Evolutionary conservation across 2,797 vertebrate species (phyloP).

Genomic region (Eulemur coronatus): DNA sequence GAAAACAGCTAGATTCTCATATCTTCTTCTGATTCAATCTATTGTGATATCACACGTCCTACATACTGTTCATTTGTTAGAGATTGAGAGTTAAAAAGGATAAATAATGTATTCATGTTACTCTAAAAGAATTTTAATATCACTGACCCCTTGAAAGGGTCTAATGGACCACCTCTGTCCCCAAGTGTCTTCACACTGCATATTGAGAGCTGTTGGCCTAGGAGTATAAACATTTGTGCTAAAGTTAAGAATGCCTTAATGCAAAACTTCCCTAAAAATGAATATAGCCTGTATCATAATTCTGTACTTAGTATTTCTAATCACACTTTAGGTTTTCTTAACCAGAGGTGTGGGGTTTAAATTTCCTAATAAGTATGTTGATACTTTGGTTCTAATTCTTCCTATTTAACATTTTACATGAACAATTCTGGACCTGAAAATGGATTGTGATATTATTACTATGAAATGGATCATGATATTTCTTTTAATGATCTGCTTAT

Average conservation of each 20-base stretch:
- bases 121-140: constrained; percentile 10
- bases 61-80: neutral
- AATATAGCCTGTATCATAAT: neutral
- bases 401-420: neutral
- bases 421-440: neutral
- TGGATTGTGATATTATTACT: neutral
- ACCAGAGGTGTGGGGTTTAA: neutral
- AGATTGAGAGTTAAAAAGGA: neutral
- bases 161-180: neutral
- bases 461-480: neutral
- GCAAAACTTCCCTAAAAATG: neutral
- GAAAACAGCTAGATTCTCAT: neutral
- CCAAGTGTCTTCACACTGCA: neutral
- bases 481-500: neutral
- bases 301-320: constrained; percentile 16
- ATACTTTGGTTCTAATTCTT: neutral
- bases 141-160: neutral
- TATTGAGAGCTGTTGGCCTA: neutral
- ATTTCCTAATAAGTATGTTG: neutral
- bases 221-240: neutral
- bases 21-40: neutral
- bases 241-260: constrained; percentile 39
- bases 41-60: neutral
- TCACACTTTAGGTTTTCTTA: constrained; percentile 2
- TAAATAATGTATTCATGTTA: neutral